Evolutionary conservation across 2,888 invertebrate genomes (phyloP), one percentile per base, ranked within the genome.

Genomic region (Chrysotoxum bicinctum): DNA sequence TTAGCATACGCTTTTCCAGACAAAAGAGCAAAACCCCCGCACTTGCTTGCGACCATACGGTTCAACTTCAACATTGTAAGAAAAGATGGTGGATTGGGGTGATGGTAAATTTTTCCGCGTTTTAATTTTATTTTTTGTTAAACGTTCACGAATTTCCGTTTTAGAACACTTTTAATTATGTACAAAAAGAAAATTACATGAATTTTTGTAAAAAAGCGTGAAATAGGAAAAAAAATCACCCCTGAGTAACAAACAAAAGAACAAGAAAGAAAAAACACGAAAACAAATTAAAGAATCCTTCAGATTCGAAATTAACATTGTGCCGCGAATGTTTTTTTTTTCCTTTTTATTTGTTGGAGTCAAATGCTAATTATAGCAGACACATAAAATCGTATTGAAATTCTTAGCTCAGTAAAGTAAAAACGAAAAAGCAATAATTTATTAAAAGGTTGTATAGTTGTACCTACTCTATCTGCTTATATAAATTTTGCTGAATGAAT

Each of bases 71-170:
- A 37, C 52, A 32, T 64, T 48, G 19, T 32, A 60, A 4, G n/a
- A 32, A 14, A 1, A 16, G 21, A 19, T 35, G 21, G 10, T 1
- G 50, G 48, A 50, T 32, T 73, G 37, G 26, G 43, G 35, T 85
- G 80, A 64, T 77, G 81, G 72, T 50, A 7, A 19, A 85, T 85
- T 85, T 81, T 85, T 85, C 80, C 85, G 85, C 85, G 85, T 85
- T 85, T 85, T 85, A 85, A 85, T 85, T 85, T 85, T 85, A 85
- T 85, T 85, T 85, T 85, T 85, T 85, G 85, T 85, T 85, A 85
- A 85, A 85, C 85, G 85, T 85, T 85, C 80, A 80, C 81, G 85
- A 85, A 76, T 85, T 85, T 85, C 85, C 85, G 68, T 85, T 85
- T 77, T 81, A 77, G 76, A 85, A 85, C 81, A 85, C 73, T 81